Base-by-base conservation (phyloP, 2,113 vertebrate species). In the Channa argus region DNA sequence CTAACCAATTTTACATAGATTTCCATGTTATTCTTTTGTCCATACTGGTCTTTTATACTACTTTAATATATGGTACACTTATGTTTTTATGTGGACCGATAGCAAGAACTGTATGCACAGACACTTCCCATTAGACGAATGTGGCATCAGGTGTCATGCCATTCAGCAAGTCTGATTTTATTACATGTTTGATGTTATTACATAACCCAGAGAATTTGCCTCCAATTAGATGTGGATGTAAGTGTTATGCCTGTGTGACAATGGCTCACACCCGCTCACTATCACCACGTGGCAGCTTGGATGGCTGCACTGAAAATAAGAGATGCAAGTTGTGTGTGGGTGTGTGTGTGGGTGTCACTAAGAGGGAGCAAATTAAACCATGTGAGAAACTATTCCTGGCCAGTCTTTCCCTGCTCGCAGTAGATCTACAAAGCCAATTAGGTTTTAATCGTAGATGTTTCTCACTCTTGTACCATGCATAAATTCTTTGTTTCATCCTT, bases 221-320 rank as follows among this genome's bases (percentile, higher is more conserved):
- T 80, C 50, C 56, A n/a, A 49, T 77, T 65, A 60, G 58, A 62
- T 62, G 39, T 33, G 62, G 53, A 56, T 53, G 60, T 54, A 58
- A 55, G 38, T 34, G 65, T 74, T 55, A n/a, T 49, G n/a, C 45
- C 8, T 72, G 59, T 14, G 63, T 79, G 78, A 79, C 74, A 84
- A 56, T 55, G 61, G 66, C 62, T 59, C n/a, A 76, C 80, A 72
- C 50, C 74, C 63, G 4, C 63, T 71, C 79, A 5, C 47, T 58
- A 39, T 33, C 63, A 79, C 72, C 83, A 81, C 24, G 69, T 79
- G 74, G 74, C 74, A 75, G 63, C 66, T 78, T 61, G 78, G 58
- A 74, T 77, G 24, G 37, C 55, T 66, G 61, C 49, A 51, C 53
- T 71, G 59, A 61, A 56, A 63, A 59, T 24, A 54, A 80, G 53